phyloP scores from a whole-genome alignment of 2,113 vertebrate genomes.

The Thermophis baileyi region DNA sequence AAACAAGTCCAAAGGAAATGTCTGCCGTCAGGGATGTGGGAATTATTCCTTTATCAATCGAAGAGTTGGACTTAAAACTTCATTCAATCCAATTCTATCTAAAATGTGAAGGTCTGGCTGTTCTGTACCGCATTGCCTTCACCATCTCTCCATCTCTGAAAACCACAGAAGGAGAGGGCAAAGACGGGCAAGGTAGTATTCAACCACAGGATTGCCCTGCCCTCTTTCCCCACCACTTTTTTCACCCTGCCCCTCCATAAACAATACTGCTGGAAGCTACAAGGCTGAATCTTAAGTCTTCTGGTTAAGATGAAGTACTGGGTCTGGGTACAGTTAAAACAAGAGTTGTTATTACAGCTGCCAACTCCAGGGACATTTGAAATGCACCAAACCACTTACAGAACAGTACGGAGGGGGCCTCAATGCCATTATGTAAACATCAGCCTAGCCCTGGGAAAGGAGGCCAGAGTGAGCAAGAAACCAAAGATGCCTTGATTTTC shows the following conservation, averaged over 20 bases:
- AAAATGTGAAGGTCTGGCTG: background rate
- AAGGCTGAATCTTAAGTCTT: background rate
- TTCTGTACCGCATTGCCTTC: background rate
- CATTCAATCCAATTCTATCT: background rate
- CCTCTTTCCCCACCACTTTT: background rate
- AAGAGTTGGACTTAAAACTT: background rate
- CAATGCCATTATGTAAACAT: background rate
- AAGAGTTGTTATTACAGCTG: background rate
- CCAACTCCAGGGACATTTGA: background rate
- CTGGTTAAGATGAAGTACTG: background rate
- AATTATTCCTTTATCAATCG: background rate
- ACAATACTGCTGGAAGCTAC: background rate
- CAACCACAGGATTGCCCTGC: background rate
- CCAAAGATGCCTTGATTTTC: background rate
- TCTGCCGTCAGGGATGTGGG: background rate
- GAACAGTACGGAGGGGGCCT: background rate
- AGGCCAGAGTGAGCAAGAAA: background rate
- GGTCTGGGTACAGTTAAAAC: background rate
- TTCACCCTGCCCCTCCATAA: background rate
- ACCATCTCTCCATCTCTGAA: background rate
- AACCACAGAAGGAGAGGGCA: background rate
- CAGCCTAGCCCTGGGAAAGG: background rate
- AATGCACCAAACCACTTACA: background rate
- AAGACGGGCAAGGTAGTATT: background rate
- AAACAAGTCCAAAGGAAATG: background rate